These are phyloP conservation scores for Lochmaea capreae DNA, from an alignment of 2,888 invertebrate species.

Conservation along the genomic window DNA sequence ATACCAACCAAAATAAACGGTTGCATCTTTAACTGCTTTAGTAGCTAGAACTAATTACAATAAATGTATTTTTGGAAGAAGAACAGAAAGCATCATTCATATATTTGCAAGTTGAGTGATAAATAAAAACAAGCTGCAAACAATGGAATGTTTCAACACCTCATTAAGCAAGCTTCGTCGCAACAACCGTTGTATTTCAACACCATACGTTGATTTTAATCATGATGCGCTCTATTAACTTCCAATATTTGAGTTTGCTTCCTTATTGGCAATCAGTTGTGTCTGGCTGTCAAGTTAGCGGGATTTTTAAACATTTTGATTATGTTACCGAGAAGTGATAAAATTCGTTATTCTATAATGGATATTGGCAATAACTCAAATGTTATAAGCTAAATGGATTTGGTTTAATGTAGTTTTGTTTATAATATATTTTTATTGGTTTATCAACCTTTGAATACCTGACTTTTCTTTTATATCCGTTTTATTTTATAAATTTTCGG, in stretches of 20 bases:
- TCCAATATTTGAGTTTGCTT: slow-evolving; percentile 27
- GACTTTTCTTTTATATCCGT: not conserved
- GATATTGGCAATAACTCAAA: slow-evolving; percentile 31
- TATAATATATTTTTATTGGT: slow-evolving; percentile 7
- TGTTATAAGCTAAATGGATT: slow-evolving; percentile 3
- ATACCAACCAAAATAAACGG: slow-evolving; percentile 41
- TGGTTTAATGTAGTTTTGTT: slow-evolving; percentile 9
- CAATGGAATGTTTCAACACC: slow-evolving; percentile 39
- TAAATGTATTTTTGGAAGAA: slow-evolving; percentile 19
- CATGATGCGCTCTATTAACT: slow-evolving; percentile 31
- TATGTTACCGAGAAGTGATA: slow-evolving; percentile 21
- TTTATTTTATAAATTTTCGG: too few relatives aligned
- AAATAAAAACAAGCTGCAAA: slow-evolving; percentile 27
- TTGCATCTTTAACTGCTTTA: slow-evolving; percentile 4
- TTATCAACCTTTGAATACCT: slow-evolving; percentile 6
- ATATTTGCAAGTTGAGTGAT: slow-evolving; percentile 31
- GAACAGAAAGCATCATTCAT: slow-evolving; percentile 18
- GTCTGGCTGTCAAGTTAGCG: slow-evolving; percentile 27
- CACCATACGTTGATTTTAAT: slow-evolving; percentile 32
- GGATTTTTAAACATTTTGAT: slow-evolving; percentile 15
- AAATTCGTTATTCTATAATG: slow-evolving; percentile 24
- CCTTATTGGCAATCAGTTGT: slow-evolving; percentile 33
- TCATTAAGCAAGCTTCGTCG: slow-evolving; percentile 37
- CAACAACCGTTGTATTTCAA: slow-evolving; percentile 30
- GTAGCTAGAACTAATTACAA: slow-evolving; percentile 20